Percentiles rank a stretch among this genome's conserved stretches.
Conservation (phyloP, 2,113 vertebrate genomes). For the Edolisoma coerulescens region DNA sequence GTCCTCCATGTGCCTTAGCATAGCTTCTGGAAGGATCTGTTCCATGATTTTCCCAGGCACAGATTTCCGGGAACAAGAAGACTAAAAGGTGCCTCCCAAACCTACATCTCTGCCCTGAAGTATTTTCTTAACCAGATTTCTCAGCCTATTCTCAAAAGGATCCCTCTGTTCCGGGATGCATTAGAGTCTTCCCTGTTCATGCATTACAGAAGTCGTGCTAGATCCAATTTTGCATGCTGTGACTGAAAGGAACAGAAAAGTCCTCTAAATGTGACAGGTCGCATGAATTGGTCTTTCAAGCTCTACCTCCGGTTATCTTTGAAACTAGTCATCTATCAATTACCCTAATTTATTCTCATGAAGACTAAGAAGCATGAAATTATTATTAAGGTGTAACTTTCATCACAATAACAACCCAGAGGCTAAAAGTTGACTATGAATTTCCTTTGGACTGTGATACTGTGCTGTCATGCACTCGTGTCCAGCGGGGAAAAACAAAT, state of each 20-base stretch:
- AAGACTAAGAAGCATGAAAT: not conserved
- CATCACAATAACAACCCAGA: not conserved
- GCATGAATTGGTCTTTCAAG: not conserved
- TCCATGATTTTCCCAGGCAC: not conserved
- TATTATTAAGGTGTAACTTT: not conserved
- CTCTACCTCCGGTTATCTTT: not conserved
- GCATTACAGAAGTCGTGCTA: not conserved
- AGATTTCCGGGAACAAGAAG: not conserved
- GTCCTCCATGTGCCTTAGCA: not conserved
- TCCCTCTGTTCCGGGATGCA: not conserved
- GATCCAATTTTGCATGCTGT: not conserved
- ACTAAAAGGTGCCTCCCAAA: not conserved
- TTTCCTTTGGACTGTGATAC: not conserved
- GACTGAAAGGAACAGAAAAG: not conserved
- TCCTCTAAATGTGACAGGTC: not conserved
- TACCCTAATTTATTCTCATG: not conserved
- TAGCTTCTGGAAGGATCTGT: not conserved
- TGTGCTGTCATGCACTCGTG: not conserved
- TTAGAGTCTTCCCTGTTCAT: not conserved
- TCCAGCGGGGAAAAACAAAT: not conserved
- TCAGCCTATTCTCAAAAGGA: not conserved
- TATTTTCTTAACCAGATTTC: not conserved
- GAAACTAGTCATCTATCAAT: not conserved
- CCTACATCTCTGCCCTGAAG: not conserved
- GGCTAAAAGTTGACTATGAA: not conserved